A percentile compares a stretch with the other conserved stretches of the same genome.
Conservation (phyloP, 1,140 invertebrate genomes). For the Apis laboriosa region DNA sequence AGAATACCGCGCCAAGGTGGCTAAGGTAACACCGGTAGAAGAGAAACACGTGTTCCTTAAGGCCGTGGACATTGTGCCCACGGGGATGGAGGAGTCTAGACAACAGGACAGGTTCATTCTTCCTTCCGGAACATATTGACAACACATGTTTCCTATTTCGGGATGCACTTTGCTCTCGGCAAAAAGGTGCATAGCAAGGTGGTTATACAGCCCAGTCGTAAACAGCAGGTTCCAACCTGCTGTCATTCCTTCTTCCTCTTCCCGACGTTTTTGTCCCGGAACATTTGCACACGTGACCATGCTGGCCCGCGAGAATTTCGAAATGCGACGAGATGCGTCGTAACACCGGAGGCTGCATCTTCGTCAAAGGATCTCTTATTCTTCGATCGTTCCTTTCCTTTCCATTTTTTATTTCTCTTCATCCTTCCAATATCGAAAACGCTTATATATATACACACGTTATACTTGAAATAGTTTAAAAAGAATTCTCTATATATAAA, state of each 20-base stretch:
- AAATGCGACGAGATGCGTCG: not conserved
- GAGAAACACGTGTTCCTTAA: slow-evolving; percentile 44
- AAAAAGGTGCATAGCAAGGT: slow-evolving; percentile 41
- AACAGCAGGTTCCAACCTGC: slow-evolving; percentile 37
- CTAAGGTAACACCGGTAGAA: slow-evolving; percentile 1
- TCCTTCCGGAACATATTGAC: slow-evolving; percentile 34
- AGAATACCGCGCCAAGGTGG: slow-evolving; percentile 15
- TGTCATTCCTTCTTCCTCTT: not conserved
- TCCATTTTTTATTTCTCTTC: too few species aligned
- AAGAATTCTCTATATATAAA: too few species aligned
- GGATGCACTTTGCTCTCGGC: slow-evolving; percentile 33
- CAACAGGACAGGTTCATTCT: slow-evolving; percentile 13
- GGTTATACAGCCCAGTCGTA: slow-evolving; percentile 38
- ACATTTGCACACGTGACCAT: not conserved
- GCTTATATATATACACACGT: not conserved
- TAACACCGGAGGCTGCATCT: not conserved
- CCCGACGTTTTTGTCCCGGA: not conserved
- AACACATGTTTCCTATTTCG: slow-evolving; percentile 46
- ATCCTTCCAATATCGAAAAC: too few species aligned
- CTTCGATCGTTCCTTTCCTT: too few species aligned
- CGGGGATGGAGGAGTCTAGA: not conserved
- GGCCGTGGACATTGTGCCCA: slow-evolving; percentile 39
- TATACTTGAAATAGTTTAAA: not conserved
- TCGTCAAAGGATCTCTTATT: too few species aligned
- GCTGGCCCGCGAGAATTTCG: not conserved